phyloP scores from a whole-genome alignment of 2,797 vertebrate species.

The Austrolebias charrua region DNA sequence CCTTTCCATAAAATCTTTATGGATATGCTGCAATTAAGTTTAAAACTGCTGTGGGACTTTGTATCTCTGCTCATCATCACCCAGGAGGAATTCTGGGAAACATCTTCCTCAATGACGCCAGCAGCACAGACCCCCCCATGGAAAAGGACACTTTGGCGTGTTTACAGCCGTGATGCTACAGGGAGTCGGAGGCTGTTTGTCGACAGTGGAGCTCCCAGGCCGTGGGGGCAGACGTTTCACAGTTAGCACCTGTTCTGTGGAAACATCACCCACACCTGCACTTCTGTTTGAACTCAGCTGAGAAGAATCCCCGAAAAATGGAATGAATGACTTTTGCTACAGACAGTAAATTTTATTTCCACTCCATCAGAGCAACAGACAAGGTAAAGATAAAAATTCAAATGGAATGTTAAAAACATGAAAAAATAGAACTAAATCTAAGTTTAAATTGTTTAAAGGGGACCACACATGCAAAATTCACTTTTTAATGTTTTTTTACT shows the following conservation, averaged over 20 bases:
- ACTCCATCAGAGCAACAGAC: neutral
- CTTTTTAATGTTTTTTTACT: no score
- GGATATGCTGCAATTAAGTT: constrained; percentile 4
- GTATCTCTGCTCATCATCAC: constrained; percentile 17
- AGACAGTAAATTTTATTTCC: constrained; percentile 26
- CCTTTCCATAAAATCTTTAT: constrained; percentile 8
- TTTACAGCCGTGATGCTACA: constrained; percentile 6
- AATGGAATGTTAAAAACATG: neutral
- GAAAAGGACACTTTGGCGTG: constrained; percentile 30
- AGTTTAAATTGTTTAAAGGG: neutral
- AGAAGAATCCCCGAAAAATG: constrained; percentile 1
- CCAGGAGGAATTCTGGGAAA: constrained; percentile 36
- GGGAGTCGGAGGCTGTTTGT: constrained; percentile 48
- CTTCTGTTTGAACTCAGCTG: constrained; percentile 30
- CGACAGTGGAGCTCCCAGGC: constrained; percentile 36
- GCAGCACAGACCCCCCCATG: constrained; percentile 4
- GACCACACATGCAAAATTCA: no score
- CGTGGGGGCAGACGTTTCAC: constrained; percentile 48
- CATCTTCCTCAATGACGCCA: constrained; percentile 41
- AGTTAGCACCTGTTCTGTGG: constrained; percentile 46
- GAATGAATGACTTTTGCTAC: neutral
- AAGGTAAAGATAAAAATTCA: neutral
- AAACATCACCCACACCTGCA: constrained; percentile 52
- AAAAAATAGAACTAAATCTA: neutral
- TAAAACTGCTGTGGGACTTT: constrained; percentile 13